Base-by-base conservation (phyloP, 2,797 vertebrate genomes). In the Gymnodraco acuticeps region DNA sequence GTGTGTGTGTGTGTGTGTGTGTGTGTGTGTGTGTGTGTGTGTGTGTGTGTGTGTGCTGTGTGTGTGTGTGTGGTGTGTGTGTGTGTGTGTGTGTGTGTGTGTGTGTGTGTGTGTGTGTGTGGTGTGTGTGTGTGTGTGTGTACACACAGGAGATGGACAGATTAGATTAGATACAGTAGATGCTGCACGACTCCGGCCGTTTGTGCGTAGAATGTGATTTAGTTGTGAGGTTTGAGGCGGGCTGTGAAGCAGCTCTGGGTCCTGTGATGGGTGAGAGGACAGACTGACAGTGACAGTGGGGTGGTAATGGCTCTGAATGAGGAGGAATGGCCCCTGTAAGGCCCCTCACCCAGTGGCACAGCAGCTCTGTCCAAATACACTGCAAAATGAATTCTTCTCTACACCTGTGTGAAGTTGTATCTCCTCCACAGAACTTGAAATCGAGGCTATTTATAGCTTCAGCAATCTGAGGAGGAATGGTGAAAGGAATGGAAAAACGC, bases 141-240 rank as follows among this genome's bases (percentile, higher is more conserved):
- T 83, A 85, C 83, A 87, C 88, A 90, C 87, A 82, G 86, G 89
- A 92, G 93, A 92, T 91, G 87, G 87, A 89, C 87, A 89, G 87
- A 94, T 94, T 88, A 90, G 92, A 94, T 93, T 93, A 93, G 90
- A 90, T 89, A 83, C 86, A 91, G 90, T 90, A 86, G 85, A 89
- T 81, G 78, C 88, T 82, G 87, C 82, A 46, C 48, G 73, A 82
- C 74, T 65, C 81, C 16, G 68, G 84, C 87, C 79, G 81, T 87
- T 89, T 91, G 92, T 91, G 90, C 84, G 78, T 73, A 76, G 84
- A 93, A 93, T 94, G 90, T 85, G 93, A 93, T 94, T 94, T 93
- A 91, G 92, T 90, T 74, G 89, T 71, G 82, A 79, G 88, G 76
- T 84, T 84, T 81, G 78, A 81, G 83, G 61, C 75, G 52, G 83